phyloP scores from a whole-genome alignment of 2,888 invertebrate genomes.

The Pseudoips prasinana region DNA sequence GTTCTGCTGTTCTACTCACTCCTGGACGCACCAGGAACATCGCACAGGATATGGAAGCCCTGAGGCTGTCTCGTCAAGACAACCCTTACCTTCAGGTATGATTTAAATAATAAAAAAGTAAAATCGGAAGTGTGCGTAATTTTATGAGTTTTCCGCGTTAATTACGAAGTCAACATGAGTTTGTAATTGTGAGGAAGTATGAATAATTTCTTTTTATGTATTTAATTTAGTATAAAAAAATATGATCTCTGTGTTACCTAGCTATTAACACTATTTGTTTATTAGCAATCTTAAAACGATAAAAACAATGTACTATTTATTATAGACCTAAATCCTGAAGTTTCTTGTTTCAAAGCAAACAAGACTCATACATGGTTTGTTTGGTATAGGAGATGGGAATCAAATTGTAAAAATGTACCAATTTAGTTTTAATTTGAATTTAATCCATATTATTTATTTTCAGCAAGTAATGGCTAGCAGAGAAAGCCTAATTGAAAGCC shows the following conservation, averaged over 20 bases:
- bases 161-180: constrained; percentile 12
- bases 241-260: no score
- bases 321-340: no score
- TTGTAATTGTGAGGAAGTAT: constrained; percentile 18
- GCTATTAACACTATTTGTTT: no score
- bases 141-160: constrained; percentile 22
- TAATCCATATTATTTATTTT: constrained; percentile 33
- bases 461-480: constrained; percentile 90
- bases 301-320: no score
- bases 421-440: no score
- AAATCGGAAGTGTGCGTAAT: constrained; percentile 18
- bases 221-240: no score
- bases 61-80: constrained; percentile 90
- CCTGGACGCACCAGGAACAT: constrained; percentile 89
- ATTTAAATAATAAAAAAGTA: constrained; percentile 19
- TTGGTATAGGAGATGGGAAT: no score
- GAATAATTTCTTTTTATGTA: no score
- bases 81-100: constrained; percentile 91
- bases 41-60: constrained; percentile 92
- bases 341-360: no score
- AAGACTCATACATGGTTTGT: no score
- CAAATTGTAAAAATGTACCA: no score
- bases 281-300: no score
- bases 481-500: constrained; percentile 88
- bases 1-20: constrained; percentile 84